phyloP scores from a whole-genome alignment of 2,797 vertebrate genomes.

The Margarornis squamiger region DNA sequence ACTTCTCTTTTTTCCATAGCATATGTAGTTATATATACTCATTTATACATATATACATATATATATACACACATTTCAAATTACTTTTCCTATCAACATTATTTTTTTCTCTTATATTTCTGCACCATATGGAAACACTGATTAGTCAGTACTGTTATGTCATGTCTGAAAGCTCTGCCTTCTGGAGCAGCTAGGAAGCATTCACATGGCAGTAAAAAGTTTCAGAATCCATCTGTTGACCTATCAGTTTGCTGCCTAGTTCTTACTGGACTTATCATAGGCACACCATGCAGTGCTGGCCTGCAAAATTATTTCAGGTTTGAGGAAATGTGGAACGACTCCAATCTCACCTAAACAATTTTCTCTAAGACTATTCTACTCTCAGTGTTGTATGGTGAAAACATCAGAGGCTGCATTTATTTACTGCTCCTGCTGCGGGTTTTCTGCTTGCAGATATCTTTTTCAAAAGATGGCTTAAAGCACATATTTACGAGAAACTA shows the following conservation, averaged over 20 bases:
- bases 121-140: not conserved
- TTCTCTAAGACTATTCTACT: not conserved
- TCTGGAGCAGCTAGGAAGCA: slow-evolving; percentile 7
- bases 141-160: slow-evolving; percentile 10
- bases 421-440: not conserved
- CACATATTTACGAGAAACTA: not conserved
- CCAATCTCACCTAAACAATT: not conserved
- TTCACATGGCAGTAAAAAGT: not conserved
- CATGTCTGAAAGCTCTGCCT: slow-evolving; percentile 13
- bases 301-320: not conserved
- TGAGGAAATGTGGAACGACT: not conserved
- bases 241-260: not conserved
- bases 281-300: not conserved
- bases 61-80: not conserved
- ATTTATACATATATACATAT: not conserved
- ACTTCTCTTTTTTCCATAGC: not conserved
- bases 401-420: not conserved
- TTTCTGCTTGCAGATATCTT: not conserved
- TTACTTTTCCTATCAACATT: not conserved
- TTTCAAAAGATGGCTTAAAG: not conserved
- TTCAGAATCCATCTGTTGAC: not conserved
- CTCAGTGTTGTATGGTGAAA: not conserved
- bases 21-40: not conserved
- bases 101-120: slow-evolving; percentile 26
- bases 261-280: slow-evolving; percentile 10